Conservation (phyloP, 2,113 vertebrate genomes). For the Perccottus glenii region DNA sequence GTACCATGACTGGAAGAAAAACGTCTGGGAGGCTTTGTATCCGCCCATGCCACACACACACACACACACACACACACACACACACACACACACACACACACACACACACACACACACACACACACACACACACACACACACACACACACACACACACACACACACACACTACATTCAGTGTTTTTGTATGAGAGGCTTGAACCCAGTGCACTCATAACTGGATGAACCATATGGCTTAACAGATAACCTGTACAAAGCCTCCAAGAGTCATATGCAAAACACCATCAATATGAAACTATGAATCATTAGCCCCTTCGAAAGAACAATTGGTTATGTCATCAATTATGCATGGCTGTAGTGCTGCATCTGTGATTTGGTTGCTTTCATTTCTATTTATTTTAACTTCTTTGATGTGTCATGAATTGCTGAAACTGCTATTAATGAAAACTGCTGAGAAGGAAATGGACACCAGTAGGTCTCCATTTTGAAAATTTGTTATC, state of each 20-base stretch:
- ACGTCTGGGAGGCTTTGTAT: constrained; percentile 18
- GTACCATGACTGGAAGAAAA: constrained; percentile 22
- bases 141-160: constrained; percentile 5
- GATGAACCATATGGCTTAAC: not conserved
- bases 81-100: constrained; percentile 11
- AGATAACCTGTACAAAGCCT: too few species aligned
- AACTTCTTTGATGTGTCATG: not conserved
- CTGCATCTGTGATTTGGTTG: not conserved
- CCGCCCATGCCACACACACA: not conserved
- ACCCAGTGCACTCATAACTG: not conserved
- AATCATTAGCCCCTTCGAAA: too few species aligned
- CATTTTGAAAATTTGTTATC: constrained; percentile 23
- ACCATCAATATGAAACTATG: too few species aligned
- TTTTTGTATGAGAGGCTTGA: not conserved
- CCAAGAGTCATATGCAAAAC: too few species aligned
- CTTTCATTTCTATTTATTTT: not conserved
- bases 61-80: constrained; percentile 12
- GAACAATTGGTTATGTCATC: too few species aligned
- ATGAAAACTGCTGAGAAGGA: not conserved
- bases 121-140: constrained; percentile 12
- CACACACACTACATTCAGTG: not conserved
- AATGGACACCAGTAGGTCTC: not conserved
- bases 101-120: constrained; percentile 9
- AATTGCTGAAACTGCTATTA: not conserved
- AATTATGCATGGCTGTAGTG: too few species aligned